Evolutionary conservation across 2,797 vertebrate species (phyloP), one percentile per base, ranked within the genome.

Genomic region (Onychomys leucogaster): DNA sequence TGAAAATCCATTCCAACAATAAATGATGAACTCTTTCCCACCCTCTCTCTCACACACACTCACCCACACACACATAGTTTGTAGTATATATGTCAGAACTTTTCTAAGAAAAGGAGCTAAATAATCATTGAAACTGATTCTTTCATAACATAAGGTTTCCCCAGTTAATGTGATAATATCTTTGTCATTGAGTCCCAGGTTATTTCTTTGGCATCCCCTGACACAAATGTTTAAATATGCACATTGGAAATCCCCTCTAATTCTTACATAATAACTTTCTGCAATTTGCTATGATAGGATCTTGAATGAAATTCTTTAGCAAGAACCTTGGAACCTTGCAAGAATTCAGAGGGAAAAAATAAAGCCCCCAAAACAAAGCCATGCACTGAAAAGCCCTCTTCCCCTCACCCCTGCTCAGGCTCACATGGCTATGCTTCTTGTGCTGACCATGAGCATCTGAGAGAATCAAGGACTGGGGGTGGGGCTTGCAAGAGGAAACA

Each of bases 51-150:
- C 55, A 27, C 81, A 32, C 59, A 21, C 16, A 41, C 57, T 27
- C 55, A 57, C 78, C 8, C 49, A 1, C 27, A 63, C 27, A 83
- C n/a, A n/a, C 71, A 25, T 59, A 67, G 52, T 87, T 80, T 90
- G 2, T 67, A 65, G 71, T 86, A 95, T 49, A 55, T 89, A 55
- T 89, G 61, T 14, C 41, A 41, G 76, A 92, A 81, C 4, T 32
- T 93, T 96, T 91, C 80, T 29, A 93, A 87, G 43, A 92, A 95
- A 84, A 46, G 81, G 2, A 90, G 2, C 7, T n/a, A 63, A 93
- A 88, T 63, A 84, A 9, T 27, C 59, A 25, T 16, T 57, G 25
- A 32, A 17, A 4, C 86, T 96, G 80, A 9, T 87, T 21, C 34
- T 81, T 16, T 94, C 3, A 37, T 25, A 84, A 83, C 23, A 43